phyloP scores from a whole-genome alignment of 2,888 invertebrate species.

The Ichneumoninae sp. region DNA sequence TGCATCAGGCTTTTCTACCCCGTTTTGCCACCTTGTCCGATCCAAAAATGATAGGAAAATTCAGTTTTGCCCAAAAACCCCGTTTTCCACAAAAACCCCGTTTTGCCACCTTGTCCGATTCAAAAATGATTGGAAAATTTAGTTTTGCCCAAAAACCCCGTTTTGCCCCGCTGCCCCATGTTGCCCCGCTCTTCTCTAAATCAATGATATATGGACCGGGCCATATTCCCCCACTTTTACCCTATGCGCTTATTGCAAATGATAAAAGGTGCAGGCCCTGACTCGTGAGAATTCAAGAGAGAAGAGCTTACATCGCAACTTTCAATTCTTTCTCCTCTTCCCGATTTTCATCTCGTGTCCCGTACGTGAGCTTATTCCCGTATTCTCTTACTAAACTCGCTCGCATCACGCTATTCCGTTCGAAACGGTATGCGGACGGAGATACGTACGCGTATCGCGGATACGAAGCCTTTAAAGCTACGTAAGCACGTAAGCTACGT shows the following conservation, averaged over 20 bases:
- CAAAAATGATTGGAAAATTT: no score
- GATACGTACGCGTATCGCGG: conserved; percentile 11
- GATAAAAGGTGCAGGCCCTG: not conserved
- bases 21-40: no score
- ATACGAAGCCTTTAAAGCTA: conserved; percentile 21
- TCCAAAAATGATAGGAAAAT: no score
- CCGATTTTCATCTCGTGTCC: not conserved
- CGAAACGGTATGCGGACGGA: not conserved
- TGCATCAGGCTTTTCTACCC: no score
- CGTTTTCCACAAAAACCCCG: no score
- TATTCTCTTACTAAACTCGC: not conserved
- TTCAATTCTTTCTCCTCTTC: conserved; percentile 1
- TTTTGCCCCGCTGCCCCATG: no score
- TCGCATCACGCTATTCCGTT: not conserved
- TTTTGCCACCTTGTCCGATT: no score
- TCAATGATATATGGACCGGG: no score
- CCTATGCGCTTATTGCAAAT: not conserved
- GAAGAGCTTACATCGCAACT: not conserved
- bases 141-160: no score
- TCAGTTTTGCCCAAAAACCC: no score
- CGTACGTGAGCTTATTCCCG: not conserved
- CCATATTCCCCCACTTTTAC: no score
- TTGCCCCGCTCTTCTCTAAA: no score
- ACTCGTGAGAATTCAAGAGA: not conserved
- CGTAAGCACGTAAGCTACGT: conserved; percentile 21